Base-by-base conservation (phyloP, 2,888 invertebrate species). In the Molanna angustata region DNA sequence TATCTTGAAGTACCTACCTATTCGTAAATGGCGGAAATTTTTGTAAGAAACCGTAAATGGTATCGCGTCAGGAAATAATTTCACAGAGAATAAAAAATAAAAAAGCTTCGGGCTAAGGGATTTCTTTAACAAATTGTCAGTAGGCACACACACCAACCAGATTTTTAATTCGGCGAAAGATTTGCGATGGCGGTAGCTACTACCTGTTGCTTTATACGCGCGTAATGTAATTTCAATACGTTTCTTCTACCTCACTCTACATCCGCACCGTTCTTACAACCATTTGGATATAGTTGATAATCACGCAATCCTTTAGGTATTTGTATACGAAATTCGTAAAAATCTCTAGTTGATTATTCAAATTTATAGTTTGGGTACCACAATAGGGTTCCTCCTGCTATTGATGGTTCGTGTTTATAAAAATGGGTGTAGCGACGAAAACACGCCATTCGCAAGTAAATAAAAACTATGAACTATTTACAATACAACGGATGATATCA, bases 251-350 rank as follows among this genome's bases (percentile, higher is more conserved):
- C 4, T 7, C 27, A 27, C 27, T 7, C 37, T 14, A 21, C 46
- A 35, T 37, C 37, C 11, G 45, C n/a, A n/a, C n/a, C n/a, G n/a
- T n/a, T n/a, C n/a, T n/a, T 52, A 17, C 22, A 14, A 22, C 41
- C 41, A 21, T 43, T 41, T 46, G 19, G 21, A 20, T 37, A 45
- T 22, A 33, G 41, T 40, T 20, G 17, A 13, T 13, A 9, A 18
- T 14, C 53, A 53, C 54, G 54, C 54, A 41, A 54, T 49, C 40
- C 40, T 49, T 45, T 49, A n/a, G n/a, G n/a, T n/a, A 45, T 49
- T 54, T 49, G 54, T 35, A 53, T 44, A 39, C n/a, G 44, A 53
- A 53, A 21, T 54, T 49, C 32, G 42, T 40, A 48, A 52, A 48
- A 52, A 52, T 40, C 22, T 47, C 37, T 49, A 39, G 41, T 35